A percentile compares a stretch with the other conserved stretches of the same genome.
Conservation (phyloP, 2,797 vertebrate genomes). For the Sebastiscus tertius region DNA sequence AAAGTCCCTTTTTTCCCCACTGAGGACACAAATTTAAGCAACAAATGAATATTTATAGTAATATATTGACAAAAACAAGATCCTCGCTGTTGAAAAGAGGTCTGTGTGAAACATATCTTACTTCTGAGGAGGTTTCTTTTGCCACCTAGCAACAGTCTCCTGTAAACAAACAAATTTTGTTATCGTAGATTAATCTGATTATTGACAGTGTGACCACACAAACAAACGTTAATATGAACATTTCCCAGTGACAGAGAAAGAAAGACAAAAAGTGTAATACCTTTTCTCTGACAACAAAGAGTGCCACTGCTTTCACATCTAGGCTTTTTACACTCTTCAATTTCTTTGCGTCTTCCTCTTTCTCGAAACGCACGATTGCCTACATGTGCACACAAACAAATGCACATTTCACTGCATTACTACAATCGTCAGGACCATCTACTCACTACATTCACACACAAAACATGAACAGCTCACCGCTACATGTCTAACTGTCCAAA, state of each 20-base stretch:
- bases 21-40: background rate
- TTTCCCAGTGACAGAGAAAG: background rate
- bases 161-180: background rate
- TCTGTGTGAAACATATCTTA: slow-evolving; percentile 33
- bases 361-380: slow-evolving; percentile 88
- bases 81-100: background rate
- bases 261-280: slow-evolving; percentile 32
- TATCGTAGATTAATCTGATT: background rate
- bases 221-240: background rate
- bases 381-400: slow-evolving; percentile 53
- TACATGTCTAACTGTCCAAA: too few relatives aligned
- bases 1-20: background rate
- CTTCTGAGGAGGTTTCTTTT: slow-evolving; percentile 17
- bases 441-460: background rate
- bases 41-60: background rate
- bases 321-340: slow-evolving; percentile 74
- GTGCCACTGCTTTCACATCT: slow-evolving; percentile 72
- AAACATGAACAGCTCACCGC: too few relatives aligned
- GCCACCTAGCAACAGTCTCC: background rate
- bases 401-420: background rate
- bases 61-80: background rate
- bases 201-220: background rate
- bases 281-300: slow-evolving; percentile 72
- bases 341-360: slow-evolving; percentile 84
- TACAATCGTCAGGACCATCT: background rate